phyloP scores from a whole-genome alignment of 1,140 invertebrate genomes.

The Melipona quadrifasciata region DNA sequence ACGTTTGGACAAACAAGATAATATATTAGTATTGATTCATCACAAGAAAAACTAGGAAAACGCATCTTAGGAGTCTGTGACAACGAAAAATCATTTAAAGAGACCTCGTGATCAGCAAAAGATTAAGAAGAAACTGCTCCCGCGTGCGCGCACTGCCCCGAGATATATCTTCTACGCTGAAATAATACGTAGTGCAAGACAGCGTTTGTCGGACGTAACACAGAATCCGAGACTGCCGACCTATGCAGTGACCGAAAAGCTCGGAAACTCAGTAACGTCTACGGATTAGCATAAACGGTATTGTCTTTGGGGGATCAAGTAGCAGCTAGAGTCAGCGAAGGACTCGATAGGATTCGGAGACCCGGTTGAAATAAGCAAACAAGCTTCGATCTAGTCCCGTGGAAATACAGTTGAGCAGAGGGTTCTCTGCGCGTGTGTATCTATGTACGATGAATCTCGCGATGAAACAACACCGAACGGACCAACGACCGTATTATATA shows the following conservation, averaged over 20 bases:
- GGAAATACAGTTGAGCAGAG: conserved; percentile 1
- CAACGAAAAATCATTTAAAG: too few relatives aligned
- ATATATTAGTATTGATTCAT: too few relatives aligned
- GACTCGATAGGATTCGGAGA: not conserved
- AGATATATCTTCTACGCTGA: not conserved
- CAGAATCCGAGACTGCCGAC: conserved; percentile 34
- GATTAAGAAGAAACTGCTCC: not conserved
- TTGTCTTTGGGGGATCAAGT: conserved; percentile 42
- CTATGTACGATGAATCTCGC: too few relatives aligned
- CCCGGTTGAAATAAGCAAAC: conserved; percentile 8
- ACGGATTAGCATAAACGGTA: conserved; percentile 43
- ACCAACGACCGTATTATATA: not conserved
- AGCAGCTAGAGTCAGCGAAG: not conserved
- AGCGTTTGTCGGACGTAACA: not conserved
- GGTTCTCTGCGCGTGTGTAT: too few relatives aligned
- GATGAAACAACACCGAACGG: not conserved
- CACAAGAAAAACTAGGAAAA: too few relatives aligned
- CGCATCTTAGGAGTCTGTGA: too few relatives aligned
- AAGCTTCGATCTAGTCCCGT: not conserved
- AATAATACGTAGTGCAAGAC: not conserved
- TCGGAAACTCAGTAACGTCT: conserved; percentile 10
- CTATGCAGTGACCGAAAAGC: conserved; percentile 13
- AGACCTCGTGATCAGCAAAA: too few relatives aligned
- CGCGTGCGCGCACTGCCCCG: not conserved
- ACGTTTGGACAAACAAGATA: too few relatives aligned